Percentiles rank a stretch among this genome's conserved stretches.
Evolutionary conservation across 2,113 vertebrate genomes (phyloP).

Genomic region (Pituophis catenifer): DNA sequence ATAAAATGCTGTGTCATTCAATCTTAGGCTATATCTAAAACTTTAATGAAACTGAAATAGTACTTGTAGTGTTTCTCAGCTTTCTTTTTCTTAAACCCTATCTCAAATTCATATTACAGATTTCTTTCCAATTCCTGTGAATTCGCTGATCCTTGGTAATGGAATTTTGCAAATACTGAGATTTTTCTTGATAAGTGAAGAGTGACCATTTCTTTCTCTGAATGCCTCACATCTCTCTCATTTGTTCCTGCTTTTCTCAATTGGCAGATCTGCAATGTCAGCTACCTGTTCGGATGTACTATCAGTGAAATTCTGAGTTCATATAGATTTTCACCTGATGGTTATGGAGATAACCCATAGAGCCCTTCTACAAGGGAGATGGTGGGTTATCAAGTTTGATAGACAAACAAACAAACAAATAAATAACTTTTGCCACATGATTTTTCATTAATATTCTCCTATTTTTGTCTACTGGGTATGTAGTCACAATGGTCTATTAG

Average conservation of each 20-base stretch:
- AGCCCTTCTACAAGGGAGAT: background rate
- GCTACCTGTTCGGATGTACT: background rate
- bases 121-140: background rate
- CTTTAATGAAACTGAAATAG: background rate
- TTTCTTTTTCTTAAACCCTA: background rate
- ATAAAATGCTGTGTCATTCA: background rate
- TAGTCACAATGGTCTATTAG: background rate
- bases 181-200: background rate
- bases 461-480: background rate
- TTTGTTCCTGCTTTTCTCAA: background rate
- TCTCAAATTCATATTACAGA: background rate
- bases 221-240: background rate
- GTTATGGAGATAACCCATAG: background rate
- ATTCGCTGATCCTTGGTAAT: background rate
- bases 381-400: background rate
- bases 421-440: background rate
- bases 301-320: background rate
- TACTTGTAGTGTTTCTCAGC: background rate
- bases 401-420: background rate
- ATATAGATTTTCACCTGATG: background rate
- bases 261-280: background rate
- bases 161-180: background rate
- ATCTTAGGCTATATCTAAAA: background rate
- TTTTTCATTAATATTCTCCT: background rate
- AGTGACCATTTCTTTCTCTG: background rate